These are phyloP conservation scores for Chunga burmeisteri DNA, from an alignment of 2,113 vertebrate species.

Conservation along the genomic window DNA sequence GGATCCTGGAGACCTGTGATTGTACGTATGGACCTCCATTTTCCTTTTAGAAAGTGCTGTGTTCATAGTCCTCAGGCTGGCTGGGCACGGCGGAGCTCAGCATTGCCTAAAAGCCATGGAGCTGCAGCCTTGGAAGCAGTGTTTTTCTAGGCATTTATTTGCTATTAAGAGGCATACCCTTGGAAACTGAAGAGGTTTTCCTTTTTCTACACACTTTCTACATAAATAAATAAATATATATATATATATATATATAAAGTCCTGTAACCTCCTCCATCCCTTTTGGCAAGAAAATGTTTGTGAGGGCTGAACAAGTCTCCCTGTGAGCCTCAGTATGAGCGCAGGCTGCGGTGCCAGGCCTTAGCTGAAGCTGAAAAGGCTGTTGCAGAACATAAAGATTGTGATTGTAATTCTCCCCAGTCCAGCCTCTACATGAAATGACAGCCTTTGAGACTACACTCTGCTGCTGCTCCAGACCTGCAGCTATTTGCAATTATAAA, in stretches of 20 bases:
- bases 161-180: not conserved
- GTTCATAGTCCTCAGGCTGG: not conserved
- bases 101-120: not conserved
- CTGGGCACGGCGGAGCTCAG: not conserved
- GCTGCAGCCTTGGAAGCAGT: not conserved
- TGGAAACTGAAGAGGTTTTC: not conserved
- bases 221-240: not conserved
- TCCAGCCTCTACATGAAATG: not conserved
- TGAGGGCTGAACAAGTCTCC: not conserved
- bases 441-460: not conserved
- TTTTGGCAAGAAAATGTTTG: not conserved
- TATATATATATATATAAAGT: not conserved
- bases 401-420: not conserved
- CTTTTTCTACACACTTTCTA: not conserved
- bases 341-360: not conserved
- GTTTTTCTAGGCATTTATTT: not conserved
- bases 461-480: not conserved
- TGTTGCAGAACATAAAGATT: not conserved
- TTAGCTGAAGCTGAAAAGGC: not conserved
- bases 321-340: not conserved
- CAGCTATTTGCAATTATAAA: not conserved
- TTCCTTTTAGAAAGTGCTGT: not conserved
- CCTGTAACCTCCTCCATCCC: not conserved
- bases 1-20: not conserved
- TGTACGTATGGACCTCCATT: not conserved